Evolutionary conservation across 2,113 vertebrate genomes (phyloP).

Genomic region (Sphyrna mokarran): DNA sequence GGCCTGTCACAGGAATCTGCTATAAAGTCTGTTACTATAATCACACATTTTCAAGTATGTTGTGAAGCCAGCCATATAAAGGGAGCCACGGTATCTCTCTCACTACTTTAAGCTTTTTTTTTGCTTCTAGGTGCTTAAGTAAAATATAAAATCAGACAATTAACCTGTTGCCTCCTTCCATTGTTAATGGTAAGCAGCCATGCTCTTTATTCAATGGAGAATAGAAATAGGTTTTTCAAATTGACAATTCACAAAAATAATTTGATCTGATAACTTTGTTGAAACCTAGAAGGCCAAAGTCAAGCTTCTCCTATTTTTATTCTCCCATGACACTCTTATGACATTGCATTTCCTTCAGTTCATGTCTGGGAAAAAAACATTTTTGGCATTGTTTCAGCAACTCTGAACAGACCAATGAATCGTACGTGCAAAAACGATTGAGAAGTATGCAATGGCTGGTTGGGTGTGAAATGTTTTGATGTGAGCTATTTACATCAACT

Average conservation of each 20-base stretch:
- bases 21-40: background rate
- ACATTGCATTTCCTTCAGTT: slow-evolving; percentile 27
- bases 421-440: background rate
- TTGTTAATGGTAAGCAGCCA: background rate
- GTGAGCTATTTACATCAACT: slow-evolving; percentile 6
- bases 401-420: background rate
- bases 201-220: background rate
- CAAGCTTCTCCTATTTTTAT: slow-evolving; percentile 1
- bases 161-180: background rate
- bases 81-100: background rate
- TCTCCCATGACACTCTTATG: slow-evolving; percentile 14
- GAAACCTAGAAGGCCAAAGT: background rate
- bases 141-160: background rate
- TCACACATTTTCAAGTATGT: background rate
- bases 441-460: background rate
- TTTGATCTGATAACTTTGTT: background rate
- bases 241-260: slow-evolving; percentile 4
- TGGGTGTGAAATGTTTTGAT: slow-evolving; percentile 14
- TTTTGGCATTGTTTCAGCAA: background rate
- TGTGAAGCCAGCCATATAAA: background rate
- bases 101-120: background rate
- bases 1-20: no score
- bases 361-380: slow-evolving; percentile 19
- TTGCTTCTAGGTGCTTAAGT: background rate
- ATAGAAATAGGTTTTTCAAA: background rate